Conservation (phyloP, 1,140 invertebrate genomes). For the Drosophila erecta region DNA sequence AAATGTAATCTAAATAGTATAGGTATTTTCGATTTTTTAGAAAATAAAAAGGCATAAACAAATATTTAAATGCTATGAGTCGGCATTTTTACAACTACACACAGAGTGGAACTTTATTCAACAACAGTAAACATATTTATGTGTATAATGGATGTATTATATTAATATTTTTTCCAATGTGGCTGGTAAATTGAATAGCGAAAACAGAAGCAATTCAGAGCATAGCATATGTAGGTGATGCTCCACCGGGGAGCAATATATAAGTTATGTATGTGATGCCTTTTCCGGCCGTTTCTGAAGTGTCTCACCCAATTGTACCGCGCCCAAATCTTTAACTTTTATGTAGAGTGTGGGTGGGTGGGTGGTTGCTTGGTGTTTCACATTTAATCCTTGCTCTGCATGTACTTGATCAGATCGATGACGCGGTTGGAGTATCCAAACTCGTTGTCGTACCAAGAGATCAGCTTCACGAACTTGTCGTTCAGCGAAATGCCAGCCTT, state of each 20-base stretch:
- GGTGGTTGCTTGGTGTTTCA: conserved; percentile 7
- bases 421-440: conserved; percentile 97
- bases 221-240: conserved; percentile 16
- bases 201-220: conserved; percentile 20
- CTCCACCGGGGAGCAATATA: conserved; percentile 29
- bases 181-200: conserved; percentile 32
- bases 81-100: conserved; percentile 44
- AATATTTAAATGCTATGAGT: conserved; percentile 25
- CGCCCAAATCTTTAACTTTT: conserved; percentile 23
- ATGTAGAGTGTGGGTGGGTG: neutral
- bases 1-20: too few relatives aligned
- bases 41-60: neutral
- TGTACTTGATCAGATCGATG: conserved; percentile 97
- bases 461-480: conserved; percentile 95
- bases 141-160: conserved; percentile 46
- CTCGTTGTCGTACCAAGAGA: conserved; percentile 99
- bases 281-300: conserved; percentile 3
- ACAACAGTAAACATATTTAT: conserved; percentile 55
- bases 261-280: conserved; percentile 25
- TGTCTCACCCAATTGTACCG: conserved; percentile 15
- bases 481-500: conserved; percentile 96
- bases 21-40: neutral
- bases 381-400: conserved; percentile 87
- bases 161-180: conserved; percentile 31
- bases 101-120: conserved; percentile 55